Base-by-base conservation (phyloP, 1,140 invertebrate species). In the Aphis craccivora region DNA sequence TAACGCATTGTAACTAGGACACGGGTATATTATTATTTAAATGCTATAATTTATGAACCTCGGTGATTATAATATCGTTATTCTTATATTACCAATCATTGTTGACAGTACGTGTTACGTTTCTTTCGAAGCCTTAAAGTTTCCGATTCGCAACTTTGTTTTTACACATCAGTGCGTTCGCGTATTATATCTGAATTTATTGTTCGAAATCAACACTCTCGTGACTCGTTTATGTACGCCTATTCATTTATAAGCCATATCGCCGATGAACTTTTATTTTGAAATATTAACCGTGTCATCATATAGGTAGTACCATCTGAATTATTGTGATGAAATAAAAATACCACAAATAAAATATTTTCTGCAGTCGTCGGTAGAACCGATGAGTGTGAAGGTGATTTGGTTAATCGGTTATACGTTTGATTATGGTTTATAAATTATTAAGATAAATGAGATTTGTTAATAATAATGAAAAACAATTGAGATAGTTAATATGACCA, bases 41-140 rank as follows among this genome's bases (percentile, higher is more conserved):
- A 67, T 67, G 60, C 60, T 18, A 67, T n/a, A 67, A 67, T 14
- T 67, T 30, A 67, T 25, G 11, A 67, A n/a, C 30, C 30, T 14
- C 14, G 60, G 30, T 67, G 60, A 67, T 67, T 67, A 67, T 67
- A 67, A 67, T 67, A 6, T 67, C 30, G 60, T n/a, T 67, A 67
- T 67, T 67, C 30, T 67, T 67, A n/a, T 67, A n/a, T 67, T 67
- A 67, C 60, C 30, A 67, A 67, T 67, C 30, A 67, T n/a, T 67
- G 30, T 67, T 67, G 60, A 67, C 60, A 67, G 30, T 67, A n/a
- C 60, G 60, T 67, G 30, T 67, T n/a, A 67, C 30, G 14, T 18
- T 67, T 67, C 60, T 67, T 67, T 67, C n/a, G 60, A 67, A 67
- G 30, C 60, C 60, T 67, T 67, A 67, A 67, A 67, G 60, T 67